phyloP scores from a whole-genome alignment of 1,140 invertebrate species.

The Carposina sasakii region DNA sequence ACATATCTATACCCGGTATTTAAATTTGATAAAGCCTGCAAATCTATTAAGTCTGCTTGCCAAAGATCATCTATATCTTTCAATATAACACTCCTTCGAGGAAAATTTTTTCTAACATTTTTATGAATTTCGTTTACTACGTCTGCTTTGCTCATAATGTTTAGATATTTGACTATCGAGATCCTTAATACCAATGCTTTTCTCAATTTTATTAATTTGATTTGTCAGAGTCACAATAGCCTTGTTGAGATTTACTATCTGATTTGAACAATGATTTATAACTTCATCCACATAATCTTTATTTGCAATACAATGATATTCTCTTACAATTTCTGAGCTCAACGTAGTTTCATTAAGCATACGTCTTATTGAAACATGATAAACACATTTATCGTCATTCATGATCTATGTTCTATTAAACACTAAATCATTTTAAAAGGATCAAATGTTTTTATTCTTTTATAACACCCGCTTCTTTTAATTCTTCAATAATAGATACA shows the following conservation, averaged over 20 bases:
- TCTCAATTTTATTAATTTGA: not conserved
- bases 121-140: constrained; percentile 45
- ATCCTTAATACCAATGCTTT: too few relatives aligned
- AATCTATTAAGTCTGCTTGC: constrained; percentile 54
- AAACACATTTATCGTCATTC: constrained; percentile 21
- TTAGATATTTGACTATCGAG: not conserved
- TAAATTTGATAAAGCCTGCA: constrained; percentile 32
- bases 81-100: constrained; percentile 34
- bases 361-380: constrained; percentile 12
- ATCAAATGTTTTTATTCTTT: not conserved
- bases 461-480: constrained; percentile 5
- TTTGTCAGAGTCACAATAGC: not conserved
- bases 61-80: constrained; percentile 50
- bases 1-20: constrained; percentile 64
- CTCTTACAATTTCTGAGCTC: not conserved
- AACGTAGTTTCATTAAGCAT: constrained; percentile 3
- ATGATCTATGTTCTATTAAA: constrained; percentile 4
- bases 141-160: constrained; percentile 16
- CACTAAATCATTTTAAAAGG: not conserved
- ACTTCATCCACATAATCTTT: not conserved
- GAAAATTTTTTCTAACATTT: constrained; percentile 45
- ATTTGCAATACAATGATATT: not conserved
- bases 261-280: not conserved
- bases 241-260: not conserved
- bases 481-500: constrained; percentile 44